These are phyloP conservation scores for Brachionus angularis DNA, from an alignment of 1,140 invertebrate species.

Conservation along the genomic window DNA sequence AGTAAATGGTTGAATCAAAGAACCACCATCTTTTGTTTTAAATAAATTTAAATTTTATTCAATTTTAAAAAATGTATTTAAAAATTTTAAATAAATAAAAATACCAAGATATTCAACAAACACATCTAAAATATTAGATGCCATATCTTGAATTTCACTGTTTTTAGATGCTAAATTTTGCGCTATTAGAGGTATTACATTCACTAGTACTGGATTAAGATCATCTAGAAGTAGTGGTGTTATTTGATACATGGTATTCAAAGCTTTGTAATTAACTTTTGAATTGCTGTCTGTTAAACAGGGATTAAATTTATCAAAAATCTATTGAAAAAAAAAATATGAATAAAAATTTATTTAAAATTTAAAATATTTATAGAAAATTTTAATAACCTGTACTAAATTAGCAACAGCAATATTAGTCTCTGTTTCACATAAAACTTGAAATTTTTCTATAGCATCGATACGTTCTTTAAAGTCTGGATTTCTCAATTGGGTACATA, in stretches of 20 bases:
- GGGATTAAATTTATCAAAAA: conserved; percentile 57
- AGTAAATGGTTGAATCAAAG: conserved; percentile 53
- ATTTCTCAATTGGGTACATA: conserved; percentile 49
- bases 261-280: conserved; percentile 56
- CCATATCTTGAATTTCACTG: conserved; percentile 52
- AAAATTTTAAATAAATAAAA: background rate
- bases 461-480: conserved; percentile 53
- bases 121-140: conserved; percentile 51
- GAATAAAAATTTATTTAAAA: background rate
- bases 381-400: conserved; percentile 50
- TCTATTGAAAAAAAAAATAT: conserved; percentile 47
- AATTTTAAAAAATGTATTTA: background rate
- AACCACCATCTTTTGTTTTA: conserved; percentile 49
- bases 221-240: conserved; percentile 50
- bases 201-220: conserved; percentile 50
- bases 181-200: conserved; percentile 51
- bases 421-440: conserved; percentile 51
- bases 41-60: background rate
- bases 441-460: conserved; percentile 51
- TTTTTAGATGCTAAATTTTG: conserved; percentile 58
- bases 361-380: background rate
- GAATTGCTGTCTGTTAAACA: conserved; percentile 56
- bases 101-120: conserved; percentile 54
- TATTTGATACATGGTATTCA: conserved; percentile 53
- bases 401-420: conserved; percentile 48